Conservation (phyloP, 1,140 invertebrate species). For the Dermatophagoides farinae region DNA sequence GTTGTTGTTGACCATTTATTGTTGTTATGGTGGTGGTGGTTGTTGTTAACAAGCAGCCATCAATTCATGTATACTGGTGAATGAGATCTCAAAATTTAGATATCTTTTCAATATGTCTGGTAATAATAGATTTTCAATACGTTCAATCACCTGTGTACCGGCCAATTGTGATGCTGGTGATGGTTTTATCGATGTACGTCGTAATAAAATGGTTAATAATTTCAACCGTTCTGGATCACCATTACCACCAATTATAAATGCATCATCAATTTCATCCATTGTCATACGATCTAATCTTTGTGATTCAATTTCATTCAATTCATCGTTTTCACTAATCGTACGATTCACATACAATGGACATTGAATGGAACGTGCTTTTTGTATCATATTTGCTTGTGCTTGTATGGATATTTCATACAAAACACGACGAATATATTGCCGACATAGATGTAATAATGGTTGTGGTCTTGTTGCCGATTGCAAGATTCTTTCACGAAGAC, state of each 20-base stretch:
- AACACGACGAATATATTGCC: not conserved
- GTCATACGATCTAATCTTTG: not conserved
- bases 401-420: not conserved
- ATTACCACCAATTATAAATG: not conserved
- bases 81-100: conserved; percentile 2
- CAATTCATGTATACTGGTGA: not conserved
- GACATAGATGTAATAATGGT: not conserved
- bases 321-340: not conserved
- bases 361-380: not conserved
- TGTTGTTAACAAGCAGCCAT: not conserved
- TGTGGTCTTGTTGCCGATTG: not conserved
- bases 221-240: not conserved
- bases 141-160: conserved; percentile 1
- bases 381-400: not conserved
- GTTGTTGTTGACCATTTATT: too few relatives aligned
- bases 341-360: not conserved
- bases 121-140: conserved; percentile 4
- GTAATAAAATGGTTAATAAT: not conserved
- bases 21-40: too few relatives aligned
- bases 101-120: conserved; percentile 3
- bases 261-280: not conserved
- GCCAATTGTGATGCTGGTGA: not conserved
- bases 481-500: not conserved
- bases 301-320: not conserved
- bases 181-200: not conserved